Base-by-base conservation (phyloP, 2,888 invertebrate genomes). In the Stenchaetothrips biformis region DNA sequence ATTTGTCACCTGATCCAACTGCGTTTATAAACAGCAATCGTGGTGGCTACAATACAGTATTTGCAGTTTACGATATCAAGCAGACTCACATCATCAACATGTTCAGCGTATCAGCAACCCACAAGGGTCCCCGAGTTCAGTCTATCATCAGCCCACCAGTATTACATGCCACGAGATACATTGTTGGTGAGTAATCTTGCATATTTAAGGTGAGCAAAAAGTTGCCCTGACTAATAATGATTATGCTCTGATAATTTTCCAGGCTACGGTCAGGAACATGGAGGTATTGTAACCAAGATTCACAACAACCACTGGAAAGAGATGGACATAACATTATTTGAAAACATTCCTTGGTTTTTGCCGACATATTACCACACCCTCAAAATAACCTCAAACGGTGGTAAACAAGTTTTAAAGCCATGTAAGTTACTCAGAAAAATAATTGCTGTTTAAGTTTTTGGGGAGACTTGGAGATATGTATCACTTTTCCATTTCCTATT, bases 241-340 rank as follows among this genome's bases (percentile, higher is more conserved):
- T 9, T 53, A 2, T 53, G 13, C 53, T 79, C 47, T 11, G 8
- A 27, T 18, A 25, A 16, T 81, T 18, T 48, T 48, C 77, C 83
- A 91, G 97, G 97, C 4, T 95, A 94, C 88, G 98, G 98, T 0
- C 95, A 97, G 87, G 96, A 97, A 86, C 91, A 91, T 85, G 98
- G 98, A 16, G 95, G 96, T 79, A 92, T 98, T 84, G 93, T 95
- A 0, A 95, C 95, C 37, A 93, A 94, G 86, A 88, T 97, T 79
- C 92, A 92, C 81, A 97, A 97, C 85, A 93, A 92, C 83, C 92
- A 94, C 84, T 93, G 92, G 91, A 89, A 90, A 80, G 85, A 91
- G 0, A 88, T 98, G 80, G 92, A 94, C 84, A 90, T 97, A 67
- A 90, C 97, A 79, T 89, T 97, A 81, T 89, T 97, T 86, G 97